Conservation (phyloP, 2,888 invertebrate species). For the Platycheirus rosarum region DNA sequence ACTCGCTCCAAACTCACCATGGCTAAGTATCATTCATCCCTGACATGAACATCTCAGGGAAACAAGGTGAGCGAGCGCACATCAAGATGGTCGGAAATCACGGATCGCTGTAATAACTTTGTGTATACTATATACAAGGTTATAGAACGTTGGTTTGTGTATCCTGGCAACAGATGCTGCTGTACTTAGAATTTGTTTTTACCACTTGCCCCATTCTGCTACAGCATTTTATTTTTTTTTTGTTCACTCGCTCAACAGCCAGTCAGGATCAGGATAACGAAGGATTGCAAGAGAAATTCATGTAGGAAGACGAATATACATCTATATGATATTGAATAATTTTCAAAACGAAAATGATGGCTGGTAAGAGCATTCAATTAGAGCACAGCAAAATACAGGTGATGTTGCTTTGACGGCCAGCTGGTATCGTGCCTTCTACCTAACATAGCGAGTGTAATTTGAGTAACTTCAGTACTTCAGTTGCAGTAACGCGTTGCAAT, state of each 20-base stretch:
- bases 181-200: conserved; percentile 34
- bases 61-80: conserved; percentile 48
- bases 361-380: conserved; percentile 59
- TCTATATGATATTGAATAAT: too few relatives aligned
- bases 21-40: conserved; percentile 60
- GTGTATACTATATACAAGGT: not conserved
- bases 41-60: conserved; percentile 53
- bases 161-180: conserved; percentile 40
- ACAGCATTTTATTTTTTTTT: conserved; percentile 49
- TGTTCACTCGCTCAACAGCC: conserved; percentile 42
- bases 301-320: not conserved
- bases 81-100: conserved; percentile 62
- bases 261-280: conserved; percentile 46
- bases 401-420: conserved; percentile 34
- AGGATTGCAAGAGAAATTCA: conserved; percentile 19
- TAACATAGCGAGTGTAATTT: conserved; percentile 34
- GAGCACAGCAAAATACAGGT: conserved; percentile 39
- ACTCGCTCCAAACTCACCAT: conserved; percentile 51
- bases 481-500: conserved; percentile 15
- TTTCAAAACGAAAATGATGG: conserved; percentile 2
- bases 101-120: conserved; percentile 40
- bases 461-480: conserved; percentile 25
- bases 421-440: not conserved
- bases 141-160: conserved; percentile 27
- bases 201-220: conserved; percentile 10